Evolutionary conservation across 2,888 invertebrate species (phyloP), one percentile per base, ranked within the genome.

Genomic region (Lycophotia porphyrea): DNA sequence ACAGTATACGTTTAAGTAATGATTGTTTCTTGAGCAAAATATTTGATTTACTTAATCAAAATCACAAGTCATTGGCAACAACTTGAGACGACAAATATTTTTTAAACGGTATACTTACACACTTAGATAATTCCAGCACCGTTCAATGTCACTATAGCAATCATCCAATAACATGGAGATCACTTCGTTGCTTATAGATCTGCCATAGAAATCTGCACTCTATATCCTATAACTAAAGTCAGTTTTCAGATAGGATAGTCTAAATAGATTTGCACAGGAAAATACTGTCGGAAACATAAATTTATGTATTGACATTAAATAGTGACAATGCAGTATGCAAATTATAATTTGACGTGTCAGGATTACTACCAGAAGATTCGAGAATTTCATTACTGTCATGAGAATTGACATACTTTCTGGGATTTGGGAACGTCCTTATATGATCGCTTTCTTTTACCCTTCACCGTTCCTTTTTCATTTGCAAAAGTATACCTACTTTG

Each of bases 91-190:
- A 52, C 52, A 31, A 34, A 34, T 55, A 13, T 24, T 65, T 76
- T 79, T 81, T n/a, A 63, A 78, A 76, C 65, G 42, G 70, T 65
- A 31, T 66, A 67, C 68, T 69, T 69, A 63, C 71, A 65, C 44
- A 76, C 76, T 61, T 75, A 86, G 52, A 87, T 83, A 80, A 75
- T 76, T 78, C 75, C 70, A 74, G 71, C 81, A 72, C 81, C 71
- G 75, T 89, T 90, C 90, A 92, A 91, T 92, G 91, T 90, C 91
- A 88, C 80, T 76, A 75, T 82, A 80, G 84, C 90, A 91, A 92
- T 92, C 90, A 90, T 91, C 87, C 90, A 90, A 91, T 93, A 89
- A 91, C 87, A 87, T 84, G 85, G 85, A 82, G 84, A 84, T 83
- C 86, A 87, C 74, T 80, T 76, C 65, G 75, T 73, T 61, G 66